Base-by-base conservation (phyloP, 2,113 vertebrate species). In the Aphelocoma coerulescens region DNA sequence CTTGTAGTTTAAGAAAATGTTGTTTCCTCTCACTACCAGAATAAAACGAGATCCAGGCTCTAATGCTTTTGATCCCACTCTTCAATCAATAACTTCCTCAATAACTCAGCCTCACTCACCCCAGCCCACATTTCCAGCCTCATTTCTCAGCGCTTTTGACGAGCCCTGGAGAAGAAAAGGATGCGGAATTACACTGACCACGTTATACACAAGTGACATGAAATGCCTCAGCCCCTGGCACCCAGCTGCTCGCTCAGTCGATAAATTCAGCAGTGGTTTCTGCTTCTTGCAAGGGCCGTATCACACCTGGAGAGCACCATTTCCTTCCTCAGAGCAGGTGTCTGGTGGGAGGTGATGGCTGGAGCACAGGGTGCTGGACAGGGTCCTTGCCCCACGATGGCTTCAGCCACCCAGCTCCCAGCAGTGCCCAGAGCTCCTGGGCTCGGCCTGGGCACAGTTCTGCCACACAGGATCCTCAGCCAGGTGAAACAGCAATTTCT, bases 241-340 rank as follows among this genome's bases (percentile, higher is more conserved):
- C 71, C 91, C 83, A 13, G 67, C 58, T 26, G 58, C 74, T 71
- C 3, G 0, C 79, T 27, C 33, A 4, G 78, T 3, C 43, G 0
- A 24, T 61, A 26, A 20, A 37, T 63, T 9, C 61, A 39, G 74
- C 2, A 1, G 37, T 6, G 39, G 3, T 11, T 59, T 17, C 48
- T 37, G 4, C 37, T 24, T 3, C 4, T 9, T 2, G 10, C 0
- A 0, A n/a, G 58, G 30, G 67, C 61, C 27, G 1, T 0, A 1
- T 2, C 44, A 3, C 49, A 14, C 35, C 49, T 33, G 54, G 62
- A 15, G n/a, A 18, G 9, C 1, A 4, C 32, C 3, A 7, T 6
- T 66, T 9, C 72, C 81, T 32, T 10, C 8, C 28, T 7, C 18
- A 39, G 62, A 27, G 49, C 81, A 37, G 78, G 7, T 6, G 55